phyloP scores from a whole-genome alignment of 2,888 invertebrate genomes.

The Orthosia gothica region DNA sequence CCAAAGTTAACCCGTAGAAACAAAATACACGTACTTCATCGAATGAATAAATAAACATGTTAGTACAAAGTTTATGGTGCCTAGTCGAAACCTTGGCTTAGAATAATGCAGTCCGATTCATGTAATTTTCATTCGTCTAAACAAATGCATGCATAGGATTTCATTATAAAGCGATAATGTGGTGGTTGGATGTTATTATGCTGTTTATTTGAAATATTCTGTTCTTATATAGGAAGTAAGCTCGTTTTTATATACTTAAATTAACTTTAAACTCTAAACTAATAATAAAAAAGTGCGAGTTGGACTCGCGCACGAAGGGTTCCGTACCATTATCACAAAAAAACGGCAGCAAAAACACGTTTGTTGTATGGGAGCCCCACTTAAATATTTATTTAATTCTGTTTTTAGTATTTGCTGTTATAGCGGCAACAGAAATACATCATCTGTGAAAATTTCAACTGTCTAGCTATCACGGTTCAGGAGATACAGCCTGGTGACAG shows the following conservation, averaged over 20 bases:
- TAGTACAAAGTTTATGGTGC: slow-evolving; percentile 23
- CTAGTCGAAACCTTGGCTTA: slow-evolving; percentile 38
- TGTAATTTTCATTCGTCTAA: slow-evolving; percentile 47
- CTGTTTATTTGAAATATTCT: slow-evolving; percentile 23
- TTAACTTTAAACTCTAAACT: too few relatives aligned
- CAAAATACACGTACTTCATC: slow-evolving; percentile 9
- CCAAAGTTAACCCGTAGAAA: not conserved
- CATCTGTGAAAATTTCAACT: too few relatives aligned
- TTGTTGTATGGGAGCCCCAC: too few relatives aligned
- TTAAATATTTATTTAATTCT: too few relatives aligned
- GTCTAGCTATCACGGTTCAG: too few relatives aligned
- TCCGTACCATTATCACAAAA: too few relatives aligned
- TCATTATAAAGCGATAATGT: slow-evolving; percentile 34
- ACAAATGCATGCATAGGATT: slow-evolving; percentile 25
- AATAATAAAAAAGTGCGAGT: too few relatives aligned
- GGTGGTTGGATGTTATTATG: slow-evolving; percentile 18
- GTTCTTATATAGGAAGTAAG: not conserved
- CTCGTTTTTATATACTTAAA: not conserved
- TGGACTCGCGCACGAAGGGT: too few relatives aligned
- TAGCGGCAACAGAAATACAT: too few relatives aligned
- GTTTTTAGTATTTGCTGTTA: too few relatives aligned
- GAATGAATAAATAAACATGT: slow-evolving; percentile 26
- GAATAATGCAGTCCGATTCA: slow-evolving; percentile 27
- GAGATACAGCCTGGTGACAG: too few relatives aligned
- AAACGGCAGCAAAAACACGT: too few relatives aligned